These are phyloP conservation scores for Fissipunctia ypsillon DNA, from an alignment of 2,888 invertebrate species.

Conservation along the genomic window DNA sequence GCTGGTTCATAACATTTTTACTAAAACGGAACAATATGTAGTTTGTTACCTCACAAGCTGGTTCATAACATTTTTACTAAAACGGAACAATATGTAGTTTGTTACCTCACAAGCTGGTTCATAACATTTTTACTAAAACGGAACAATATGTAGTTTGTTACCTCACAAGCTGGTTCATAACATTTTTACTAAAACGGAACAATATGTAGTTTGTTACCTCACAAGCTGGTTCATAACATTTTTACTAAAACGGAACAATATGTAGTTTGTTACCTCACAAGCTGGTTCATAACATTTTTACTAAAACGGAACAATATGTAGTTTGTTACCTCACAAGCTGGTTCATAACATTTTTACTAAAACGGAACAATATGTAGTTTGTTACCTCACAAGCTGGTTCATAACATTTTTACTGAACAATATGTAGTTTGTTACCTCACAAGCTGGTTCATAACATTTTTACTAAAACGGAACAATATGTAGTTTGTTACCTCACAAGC, in stretches of 20 bases:
- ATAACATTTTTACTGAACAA: constrained; percentile 38
- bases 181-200: constrained; percentile 42
- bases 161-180: constrained; percentile 20
- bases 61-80: constrained; percentile 39
- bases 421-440: constrained; percentile 17
- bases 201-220: constrained; percentile 18
- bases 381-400: constrained; percentile 19
- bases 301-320: constrained; percentile 8
- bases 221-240: constrained; percentile 28
- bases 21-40: constrained; percentile 8
- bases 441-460: constrained; percentile 38
- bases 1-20: constrained; percentile 35
- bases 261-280: constrained; percentile 22
- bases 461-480: constrained; percentile 12
- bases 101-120: constrained; percentile 19
- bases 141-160: constrained; percentile 19
- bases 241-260: constrained; percentile 36
- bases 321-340: constrained; percentile 23
- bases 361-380: constrained; percentile 18
- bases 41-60: constrained; percentile 23
- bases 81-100: constrained; percentile 18
- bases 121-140: constrained; percentile 43
- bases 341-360: constrained; percentile 39
- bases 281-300: constrained; percentile 35
- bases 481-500: constrained; percentile 23